phyloP scores from a whole-genome alignment of 2,113 vertebrate genomes.

The Grantiella picta region DNA sequence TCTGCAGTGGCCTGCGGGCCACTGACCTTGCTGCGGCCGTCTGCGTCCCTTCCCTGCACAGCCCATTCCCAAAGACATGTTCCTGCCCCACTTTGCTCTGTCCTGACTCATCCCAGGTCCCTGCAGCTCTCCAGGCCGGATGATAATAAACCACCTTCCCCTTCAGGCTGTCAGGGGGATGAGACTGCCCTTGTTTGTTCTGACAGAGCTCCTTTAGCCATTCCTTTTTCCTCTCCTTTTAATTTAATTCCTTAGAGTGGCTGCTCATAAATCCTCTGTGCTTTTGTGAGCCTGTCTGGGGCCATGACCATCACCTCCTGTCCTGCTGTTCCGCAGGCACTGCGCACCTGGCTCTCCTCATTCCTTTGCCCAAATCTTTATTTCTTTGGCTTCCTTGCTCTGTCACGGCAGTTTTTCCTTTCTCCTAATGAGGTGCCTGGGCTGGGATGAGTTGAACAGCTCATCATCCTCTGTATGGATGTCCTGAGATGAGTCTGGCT shows the following conservation, averaged over 20 bases:
- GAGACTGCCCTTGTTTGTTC: background rate
- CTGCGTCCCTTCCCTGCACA: background rate
- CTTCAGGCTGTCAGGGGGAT: accelerated
- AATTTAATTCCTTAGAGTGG: background rate
- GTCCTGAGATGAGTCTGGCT: background rate
- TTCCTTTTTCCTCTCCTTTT: background rate
- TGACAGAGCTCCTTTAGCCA: background rate
- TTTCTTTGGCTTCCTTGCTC: background rate
- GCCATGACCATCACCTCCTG: background rate
- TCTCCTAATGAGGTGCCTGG: accelerated
- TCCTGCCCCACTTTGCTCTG: background rate
- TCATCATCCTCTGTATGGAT: background rate
- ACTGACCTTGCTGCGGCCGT: background rate
- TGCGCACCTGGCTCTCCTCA: accelerated
- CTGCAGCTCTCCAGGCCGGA: background rate
- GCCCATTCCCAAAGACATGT: background rate
- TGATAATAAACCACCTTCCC: background rate
- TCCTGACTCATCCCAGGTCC: accelerated
- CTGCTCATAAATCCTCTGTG: background rate
- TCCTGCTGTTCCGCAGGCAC: background rate
- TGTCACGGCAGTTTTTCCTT: background rate
- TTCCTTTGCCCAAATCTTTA: background rate
- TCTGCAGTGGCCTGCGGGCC: background rate
- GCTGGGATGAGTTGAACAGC: background rate
- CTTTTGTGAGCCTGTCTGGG: background rate